These are phyloP conservation scores for Lucilia sericata DNA, from an alignment of 1,140 invertebrate species.

Conservation along the genomic window DNA sequence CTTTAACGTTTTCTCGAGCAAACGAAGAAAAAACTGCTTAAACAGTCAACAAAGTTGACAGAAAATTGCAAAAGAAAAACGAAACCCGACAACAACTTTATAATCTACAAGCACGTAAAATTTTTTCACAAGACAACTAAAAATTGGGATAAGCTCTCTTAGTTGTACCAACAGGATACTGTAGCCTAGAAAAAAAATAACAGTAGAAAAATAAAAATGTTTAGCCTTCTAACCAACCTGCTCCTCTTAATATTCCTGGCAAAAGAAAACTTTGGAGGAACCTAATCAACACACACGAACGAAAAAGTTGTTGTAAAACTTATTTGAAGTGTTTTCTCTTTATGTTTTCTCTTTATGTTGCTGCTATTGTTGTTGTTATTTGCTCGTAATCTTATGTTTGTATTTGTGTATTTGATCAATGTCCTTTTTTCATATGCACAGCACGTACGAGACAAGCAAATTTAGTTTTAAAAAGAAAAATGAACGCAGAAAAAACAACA, in stretches of 20 bases:
- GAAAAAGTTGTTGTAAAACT: slow-evolving; percentile 32
- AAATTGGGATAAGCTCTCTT: slow-evolving; percentile 11
- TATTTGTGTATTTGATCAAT: slow-evolving; percentile 7
- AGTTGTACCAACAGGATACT: not conserved
- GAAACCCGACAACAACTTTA: slow-evolving; percentile 19
- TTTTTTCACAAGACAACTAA: not conserved
- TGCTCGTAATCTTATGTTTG: not conserved
- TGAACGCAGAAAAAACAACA: slow-evolving; percentile 39
- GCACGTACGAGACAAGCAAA: slow-evolving; percentile 67
- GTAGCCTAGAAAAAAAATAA: not conserved
- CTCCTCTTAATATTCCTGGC: not conserved
- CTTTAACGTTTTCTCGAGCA: not conserved
- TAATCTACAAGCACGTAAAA: slow-evolving; percentile 13
- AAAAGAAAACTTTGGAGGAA: not conserved
- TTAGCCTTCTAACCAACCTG: not conserved
- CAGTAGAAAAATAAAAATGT: not conserved
- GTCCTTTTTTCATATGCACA: slow-evolving; percentile 62
- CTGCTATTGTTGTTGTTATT: not conserved
- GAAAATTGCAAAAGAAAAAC: not conserved
- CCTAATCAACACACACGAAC: slow-evolving; percentile 42
- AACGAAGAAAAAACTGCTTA: slow-evolving; percentile 8
- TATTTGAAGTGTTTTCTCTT: not conserved
- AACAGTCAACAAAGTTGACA: slow-evolving; percentile 24
- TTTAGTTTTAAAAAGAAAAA: slow-evolving; percentile 61
- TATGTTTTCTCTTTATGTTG: not conserved